phyloP scores from a whole-genome alignment of 2,797 vertebrate genomes.

The Sebastes hubbsi region DNA sequence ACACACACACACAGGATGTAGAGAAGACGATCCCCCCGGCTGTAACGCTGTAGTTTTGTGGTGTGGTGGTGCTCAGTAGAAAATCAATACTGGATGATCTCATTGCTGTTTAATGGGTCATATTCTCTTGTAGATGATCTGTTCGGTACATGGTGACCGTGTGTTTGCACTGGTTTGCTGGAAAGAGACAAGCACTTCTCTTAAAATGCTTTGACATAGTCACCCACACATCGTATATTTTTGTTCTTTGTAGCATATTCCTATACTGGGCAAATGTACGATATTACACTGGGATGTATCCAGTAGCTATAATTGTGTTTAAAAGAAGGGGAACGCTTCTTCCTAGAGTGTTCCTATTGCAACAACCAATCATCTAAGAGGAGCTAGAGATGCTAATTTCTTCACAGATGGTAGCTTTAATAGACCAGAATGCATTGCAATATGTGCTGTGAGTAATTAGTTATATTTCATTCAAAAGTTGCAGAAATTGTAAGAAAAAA shows the following conservation, averaged over 20 bases:
- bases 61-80: slow-evolving; percentile 37
- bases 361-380: not conserved
- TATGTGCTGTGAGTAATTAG: not conserved
- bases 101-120: slow-evolving; percentile 65
- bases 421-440: not conserved
- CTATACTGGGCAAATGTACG: not conserved
- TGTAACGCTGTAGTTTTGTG: slow-evolving; percentile 31
- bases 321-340: not conserved
- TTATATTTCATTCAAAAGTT: not conserved
- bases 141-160: slow-evolving; percentile 3
- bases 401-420: not conserved
- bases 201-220: not conserved
- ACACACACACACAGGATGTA: slow-evolving; percentile 32
- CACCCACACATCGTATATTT: not conserved
- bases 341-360: not conserved
- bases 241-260: not conserved
- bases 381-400: not conserved
- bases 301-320: not conserved
- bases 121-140: slow-evolving; percentile 41
- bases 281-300: not conserved
- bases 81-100: slow-evolving; percentile 75
- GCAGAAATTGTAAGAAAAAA: not conserved
- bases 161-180: not conserved
- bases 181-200: not conserved
- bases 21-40: slow-evolving; percentile 32